Base-by-base conservation (phyloP, 2,113 vertebrate genomes). In the Malurus cyaneus region DNA sequence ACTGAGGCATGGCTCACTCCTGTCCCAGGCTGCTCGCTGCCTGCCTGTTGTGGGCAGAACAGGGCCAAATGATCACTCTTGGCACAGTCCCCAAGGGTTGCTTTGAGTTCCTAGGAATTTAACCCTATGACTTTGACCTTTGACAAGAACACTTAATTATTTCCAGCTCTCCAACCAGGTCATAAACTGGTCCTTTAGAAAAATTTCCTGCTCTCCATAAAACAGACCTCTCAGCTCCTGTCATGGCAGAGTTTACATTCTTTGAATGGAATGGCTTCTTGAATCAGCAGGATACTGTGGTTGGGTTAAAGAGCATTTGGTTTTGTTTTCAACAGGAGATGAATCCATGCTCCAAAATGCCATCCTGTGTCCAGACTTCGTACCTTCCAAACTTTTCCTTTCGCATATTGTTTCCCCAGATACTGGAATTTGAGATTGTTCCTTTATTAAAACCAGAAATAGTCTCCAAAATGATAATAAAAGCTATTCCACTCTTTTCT, bases 111-210 rank as follows among this genome's bases (percentile, higher is more conserved):
- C 60, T 61, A 93, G 95, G 92, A 96, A 96, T 96, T 96, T 97
- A 95, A 97, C 94, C 95, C 93, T 86, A 47, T 88, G 83, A 74
- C 92, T 97, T 97, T 96, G 95, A 91, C 96, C 94, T 94, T 94
- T 95, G 95, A 96, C 95, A 93, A 79, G 94, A 93, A 89, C 93
- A 92, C 80, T 93, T 97, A 95, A 97, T 96, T 96, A 95, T 94
- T 97, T 96, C 95, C 96, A 97, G 96, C 82, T 95, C 72, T 95
- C 66, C 29, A 93, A 74, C 79, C 52, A 71, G 86, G 93, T 93
- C 92, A 74, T 96, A 91, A 95, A 87, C 61, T 42, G 52, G 24
- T 59, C 65, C 67, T 89, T 95, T 88, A 46, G 46, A 52, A 79
- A 92, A 95, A 70, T 93, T 92, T 95, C 86, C 78, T 88, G 47